Base-by-base conservation (phyloP, 2,888 invertebrate species). In the Pachliopta kotzebuea region DNA sequence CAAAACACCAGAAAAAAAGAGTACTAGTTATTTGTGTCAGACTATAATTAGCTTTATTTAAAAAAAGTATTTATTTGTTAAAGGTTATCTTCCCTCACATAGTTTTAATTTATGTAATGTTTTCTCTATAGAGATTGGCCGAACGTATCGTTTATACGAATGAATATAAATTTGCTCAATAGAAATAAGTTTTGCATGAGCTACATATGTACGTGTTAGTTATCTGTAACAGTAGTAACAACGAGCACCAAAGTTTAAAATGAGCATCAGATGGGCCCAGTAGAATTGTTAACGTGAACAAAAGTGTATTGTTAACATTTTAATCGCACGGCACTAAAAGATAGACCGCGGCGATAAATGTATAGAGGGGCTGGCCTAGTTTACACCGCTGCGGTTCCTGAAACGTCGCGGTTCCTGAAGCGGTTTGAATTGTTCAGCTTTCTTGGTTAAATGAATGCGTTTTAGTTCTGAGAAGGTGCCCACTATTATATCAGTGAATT, bases 361-460 rank as follows among this genome's bases (percentile, higher is more conserved):
- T 70, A 73, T 71, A 75, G 74, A 73, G 68, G 66, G 68, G 69
- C 72, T 79, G 82, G 73, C 84, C 83, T 77, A 83, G 76, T 82
- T 83, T 77, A 73, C 76, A 73, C 69, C 73, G 23, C 31, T 56
- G 58, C 73, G 70, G 70, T 67, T 67, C 68, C 66, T 57, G 61
- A 60, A 55, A 66, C 65, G 60, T 63, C 69, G 60, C 62, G 63
- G n/a, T n/a, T n/a, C n/a, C n/a, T n/a, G n/a, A n/a, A n/a, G n/a
- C 65, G 59, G n/a, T n/a, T 66, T 70, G 72, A 73, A 71, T 71
- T 74, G 75, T 76, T 45, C 69, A 67, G 73, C 73, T 72, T 74
- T 75, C 74, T 76, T 75, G 64, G 69, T 72, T 73, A 72, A 74
- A 77, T 76, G 71, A 72, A 76, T 75, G 60, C 42, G 65, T 57